Evolutionary conservation across 1,140 invertebrate genomes (phyloP).

Genomic region (Megalonaias nervosa): DNA sequence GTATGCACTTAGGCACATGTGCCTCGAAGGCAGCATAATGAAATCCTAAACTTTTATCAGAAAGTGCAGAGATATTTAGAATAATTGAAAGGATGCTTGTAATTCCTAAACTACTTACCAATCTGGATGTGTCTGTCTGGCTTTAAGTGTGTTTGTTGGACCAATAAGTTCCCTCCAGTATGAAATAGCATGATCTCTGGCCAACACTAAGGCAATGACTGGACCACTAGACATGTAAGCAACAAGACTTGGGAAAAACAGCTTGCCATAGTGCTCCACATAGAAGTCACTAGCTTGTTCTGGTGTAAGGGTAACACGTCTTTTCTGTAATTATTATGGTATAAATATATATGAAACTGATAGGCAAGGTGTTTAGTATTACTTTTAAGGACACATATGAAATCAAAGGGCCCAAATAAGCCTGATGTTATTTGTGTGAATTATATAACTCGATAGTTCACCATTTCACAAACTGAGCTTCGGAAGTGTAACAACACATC

Average conservation of each 20-base stretch:
- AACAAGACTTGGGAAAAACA: conserved; percentile 82
- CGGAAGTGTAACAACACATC: too few relatives aligned
- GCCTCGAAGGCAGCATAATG: too few relatives aligned
- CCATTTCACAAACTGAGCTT: too few relatives aligned
- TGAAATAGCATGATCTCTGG: conserved; percentile 77
- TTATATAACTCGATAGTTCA: too few relatives aligned
- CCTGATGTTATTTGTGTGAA: too few relatives aligned
- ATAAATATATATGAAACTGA: background rate
- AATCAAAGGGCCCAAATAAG: too few relatives aligned
- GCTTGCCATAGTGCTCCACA: conserved; percentile 79
- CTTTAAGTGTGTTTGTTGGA: conserved; percentile 77
- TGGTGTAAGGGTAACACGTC: conserved; percentile 80
- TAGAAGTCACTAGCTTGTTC: conserved; percentile 89
- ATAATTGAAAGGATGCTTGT: background rate
- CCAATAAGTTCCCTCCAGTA: conserved; percentile 82
- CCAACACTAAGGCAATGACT: conserved; percentile 80
- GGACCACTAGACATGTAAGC: conserved; percentile 84
- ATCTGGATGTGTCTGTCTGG: conserved; percentile 81
- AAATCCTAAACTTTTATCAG: too few relatives aligned
- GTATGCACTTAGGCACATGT: too few relatives aligned
- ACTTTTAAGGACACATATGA: too few relatives aligned
- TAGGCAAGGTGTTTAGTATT: background rate
- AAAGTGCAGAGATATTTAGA: too few relatives aligned
- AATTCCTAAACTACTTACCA: conserved; percentile 53
- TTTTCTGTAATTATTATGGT: conserved; percentile 72